phyloP scores from a whole-genome alignment of 2,888 invertebrate species.

The Eupithecia tripunctaria region DNA sequence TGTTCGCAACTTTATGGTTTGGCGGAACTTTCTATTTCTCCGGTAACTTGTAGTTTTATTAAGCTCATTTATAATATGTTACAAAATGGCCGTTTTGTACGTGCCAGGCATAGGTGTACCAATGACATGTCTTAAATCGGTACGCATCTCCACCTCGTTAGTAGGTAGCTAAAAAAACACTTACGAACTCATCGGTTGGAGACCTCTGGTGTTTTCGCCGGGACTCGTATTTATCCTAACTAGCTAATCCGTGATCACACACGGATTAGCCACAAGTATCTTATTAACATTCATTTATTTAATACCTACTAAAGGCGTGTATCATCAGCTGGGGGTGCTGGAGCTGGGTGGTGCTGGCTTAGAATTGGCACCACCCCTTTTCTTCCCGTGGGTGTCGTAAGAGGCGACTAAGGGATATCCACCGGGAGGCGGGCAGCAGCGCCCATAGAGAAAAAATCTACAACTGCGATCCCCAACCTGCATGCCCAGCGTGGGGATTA shows the following conservation, averaged over 20 bases:
- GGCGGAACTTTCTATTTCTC: conserved; percentile 33
- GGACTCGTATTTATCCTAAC: neutral
- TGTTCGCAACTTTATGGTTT: conserved; percentile 34
- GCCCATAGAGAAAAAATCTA: no score
- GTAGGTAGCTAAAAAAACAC: neutral
- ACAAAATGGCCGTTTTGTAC: neutral
- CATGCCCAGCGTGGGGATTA: no score
- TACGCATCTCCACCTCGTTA: neutral
- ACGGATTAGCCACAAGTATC: neutral
- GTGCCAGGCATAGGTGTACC: neutral
- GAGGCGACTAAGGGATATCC: no score
- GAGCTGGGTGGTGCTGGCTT: no score
- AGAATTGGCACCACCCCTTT: no score
- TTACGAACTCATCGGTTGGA: neutral
- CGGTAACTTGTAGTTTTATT: conserved; percentile 13
- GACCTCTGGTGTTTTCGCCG: neutral
- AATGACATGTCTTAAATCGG: neutral
- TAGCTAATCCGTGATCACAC: neutral
- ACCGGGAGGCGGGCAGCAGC: no score
- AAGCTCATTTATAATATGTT: conserved; percentile 10
- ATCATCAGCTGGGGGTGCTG: no score
- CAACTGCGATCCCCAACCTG: no score
- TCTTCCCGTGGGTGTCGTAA: no score
- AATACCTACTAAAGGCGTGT: neutral
- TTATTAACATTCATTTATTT: no score